Conservation (phyloP, 2,797 vertebrate genomes). For the Anas bahamensis region DNA sequence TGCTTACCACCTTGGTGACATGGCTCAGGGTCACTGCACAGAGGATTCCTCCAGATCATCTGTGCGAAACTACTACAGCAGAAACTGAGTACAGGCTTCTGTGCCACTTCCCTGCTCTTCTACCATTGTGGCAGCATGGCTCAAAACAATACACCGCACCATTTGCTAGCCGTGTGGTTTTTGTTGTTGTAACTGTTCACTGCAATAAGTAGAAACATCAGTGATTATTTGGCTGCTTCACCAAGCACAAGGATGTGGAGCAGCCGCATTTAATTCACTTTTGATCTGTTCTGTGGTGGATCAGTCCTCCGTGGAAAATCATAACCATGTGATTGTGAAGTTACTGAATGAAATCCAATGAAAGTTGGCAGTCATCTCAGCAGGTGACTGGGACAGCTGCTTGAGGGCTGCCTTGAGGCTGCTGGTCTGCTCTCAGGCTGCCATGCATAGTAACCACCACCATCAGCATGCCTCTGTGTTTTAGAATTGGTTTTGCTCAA, state of each 20-base stretch:
- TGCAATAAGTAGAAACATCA: not conserved
- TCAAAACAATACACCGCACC: not conserved
- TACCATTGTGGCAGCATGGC: not conserved
- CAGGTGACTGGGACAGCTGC: not conserved
- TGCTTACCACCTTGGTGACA: not conserved
- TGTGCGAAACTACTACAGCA: not conserved
- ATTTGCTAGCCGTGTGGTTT: not conserved
- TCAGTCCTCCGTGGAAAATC: not conserved
- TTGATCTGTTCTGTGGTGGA: not conserved
- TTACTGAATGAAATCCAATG: not conserved
- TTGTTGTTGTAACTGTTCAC: not conserved
- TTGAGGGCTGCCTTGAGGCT: not conserved
- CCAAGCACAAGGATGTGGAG: not conserved
- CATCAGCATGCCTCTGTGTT: rapidly evolving
- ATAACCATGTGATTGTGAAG: not conserved
- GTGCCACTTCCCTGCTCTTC: not conserved
- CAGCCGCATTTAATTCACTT: not conserved
- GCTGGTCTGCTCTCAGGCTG: not conserved
- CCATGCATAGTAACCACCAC: not conserved
- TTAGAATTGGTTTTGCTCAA: not conserved
- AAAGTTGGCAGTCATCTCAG: not conserved
- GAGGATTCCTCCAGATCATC: not conserved
- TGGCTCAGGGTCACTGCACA: not conserved
- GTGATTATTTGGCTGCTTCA: not conserved
- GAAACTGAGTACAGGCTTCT: not conserved